Base-by-base conservation (phyloP, 2,888 invertebrate genomes). In the Celastrina argiolus region DNA sequence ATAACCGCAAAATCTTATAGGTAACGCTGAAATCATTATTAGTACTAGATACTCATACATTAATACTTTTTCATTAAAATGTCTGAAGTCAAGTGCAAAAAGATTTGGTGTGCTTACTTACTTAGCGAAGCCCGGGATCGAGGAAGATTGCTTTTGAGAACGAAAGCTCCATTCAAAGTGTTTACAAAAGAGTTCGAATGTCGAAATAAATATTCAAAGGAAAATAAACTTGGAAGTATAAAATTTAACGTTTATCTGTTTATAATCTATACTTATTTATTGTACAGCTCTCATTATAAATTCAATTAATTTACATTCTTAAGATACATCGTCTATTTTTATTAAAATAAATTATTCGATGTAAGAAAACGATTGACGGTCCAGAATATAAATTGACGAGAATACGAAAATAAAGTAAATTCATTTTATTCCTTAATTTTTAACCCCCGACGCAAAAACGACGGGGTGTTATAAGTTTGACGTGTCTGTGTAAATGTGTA, bases 171-270 rank as follows among this genome's bases (percentile, higher is more conserved):
- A 22, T 22, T 51, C 51, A 51, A 51, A 51, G 10, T 51, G 51
- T 51, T 51, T 51, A 51, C 51, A 22, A 51, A 51, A 51, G 51
- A 51, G 51, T 51, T 51, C 22, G 51, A 26, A 51, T 22, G 51
- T 51, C 51, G 22, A 51, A 51, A 51, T 51, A 51, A 22, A 51
- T 51, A 51, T 51, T 10, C 22, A 22, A 51, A 51, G 51, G 51
- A 26, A 51, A 51, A 51, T 51, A 14, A 51, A 51, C 51, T 7
- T 22, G 4, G 22, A 51, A 12, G 51, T 22, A 22, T 12, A 18
- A 42, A 2, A 51, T 51, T 51, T 51, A 51, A 51, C 22, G 51
- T 51, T 51, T 26, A 22, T 51, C 4, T 14, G 22, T 51, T 45
- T 45, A 18, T 18, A 16, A 45, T 45, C 45, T 8, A 45, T 45